These are phyloP conservation scores for Danionella cerebrum DNA, from an alignment of 2,113 vertebrate species.

Conservation along the genomic window DNA sequence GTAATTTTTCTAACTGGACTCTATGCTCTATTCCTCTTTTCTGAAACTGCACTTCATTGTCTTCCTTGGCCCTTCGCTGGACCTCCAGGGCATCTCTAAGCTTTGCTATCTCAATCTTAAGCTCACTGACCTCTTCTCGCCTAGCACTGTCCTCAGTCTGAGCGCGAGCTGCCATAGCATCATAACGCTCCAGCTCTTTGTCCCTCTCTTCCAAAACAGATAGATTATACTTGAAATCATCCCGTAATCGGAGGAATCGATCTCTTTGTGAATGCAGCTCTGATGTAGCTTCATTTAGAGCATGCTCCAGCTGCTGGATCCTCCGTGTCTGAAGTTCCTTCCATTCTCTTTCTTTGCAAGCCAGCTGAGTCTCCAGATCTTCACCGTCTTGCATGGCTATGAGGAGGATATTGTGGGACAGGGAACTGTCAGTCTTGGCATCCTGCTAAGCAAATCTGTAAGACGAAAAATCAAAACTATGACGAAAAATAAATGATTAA, in stretches of 20 bases:
- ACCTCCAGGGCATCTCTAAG: conserved; percentile 50
- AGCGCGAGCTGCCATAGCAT: conserved; percentile 45
- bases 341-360: conserved; percentile 67
- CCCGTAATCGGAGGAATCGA: conserved; percentile 54
- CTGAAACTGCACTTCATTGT: conserved; percentile 46
- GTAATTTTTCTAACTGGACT: conserved; percentile 56
- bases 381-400: conserved; percentile 44
- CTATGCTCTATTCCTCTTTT: conserved; percentile 49
- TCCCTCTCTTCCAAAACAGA: conserved; percentile 69
- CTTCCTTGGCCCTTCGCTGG: conserved; percentile 44
- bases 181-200: conserved; percentile 63
- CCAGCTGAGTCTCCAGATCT: conserved; percentile 56
- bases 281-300: conserved; percentile 45
- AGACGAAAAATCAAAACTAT: no score
- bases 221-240: conserved; percentile 73
- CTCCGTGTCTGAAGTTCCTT: conserved; percentile 55
- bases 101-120: conserved; percentile 57
- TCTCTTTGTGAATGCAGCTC: conserved; percentile 51
- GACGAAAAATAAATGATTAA: no score
- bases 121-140: conserved; percentile 61
- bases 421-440: neutral
- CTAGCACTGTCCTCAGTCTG: conserved; percentile 51
- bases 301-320: conserved; percentile 51
- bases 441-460: neutral
- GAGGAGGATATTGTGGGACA: neutral